Evolutionary conservation across 2,888 invertebrate species (phyloP).

Genomic region (Epicampocera succincta): DNA sequence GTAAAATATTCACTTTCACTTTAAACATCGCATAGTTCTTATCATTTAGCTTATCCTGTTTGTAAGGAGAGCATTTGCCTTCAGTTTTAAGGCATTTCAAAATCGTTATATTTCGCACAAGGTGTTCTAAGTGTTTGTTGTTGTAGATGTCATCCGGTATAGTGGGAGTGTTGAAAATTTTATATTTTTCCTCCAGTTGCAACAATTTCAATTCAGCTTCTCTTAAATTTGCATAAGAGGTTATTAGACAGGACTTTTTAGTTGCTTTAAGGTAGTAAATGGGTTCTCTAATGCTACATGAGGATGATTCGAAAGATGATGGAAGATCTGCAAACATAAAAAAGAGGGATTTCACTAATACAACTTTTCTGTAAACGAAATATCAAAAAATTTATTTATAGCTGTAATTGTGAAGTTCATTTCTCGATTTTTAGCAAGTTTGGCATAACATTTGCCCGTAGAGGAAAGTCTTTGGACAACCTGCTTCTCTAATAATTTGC

Average conservation of each 20-base stretch:
- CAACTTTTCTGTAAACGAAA: not conserved
- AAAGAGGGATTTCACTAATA: no score
- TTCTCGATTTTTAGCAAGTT: no score
- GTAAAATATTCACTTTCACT: constrained; percentile 71
- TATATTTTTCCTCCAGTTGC: constrained; percentile 68
- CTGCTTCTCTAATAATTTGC: no score
- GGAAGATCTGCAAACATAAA: constrained; percentile 74
- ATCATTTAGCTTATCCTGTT: not conserved
- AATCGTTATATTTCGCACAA: constrained; percentile 41
- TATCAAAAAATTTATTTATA: not conserved
- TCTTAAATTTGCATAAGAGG: constrained; percentile 69
- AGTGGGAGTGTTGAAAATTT: constrained; percentile 71
- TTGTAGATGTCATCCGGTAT: constrained; percentile 45
- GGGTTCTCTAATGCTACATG: constrained; percentile 75
- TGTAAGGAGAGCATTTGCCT: constrained; percentile 10
- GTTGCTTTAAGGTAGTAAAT: constrained; percentile 74
- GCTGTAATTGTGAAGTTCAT: no score
- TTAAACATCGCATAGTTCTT: constrained; percentile 52
- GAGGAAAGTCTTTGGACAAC: no score
- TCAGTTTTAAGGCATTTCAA: constrained; percentile 14
- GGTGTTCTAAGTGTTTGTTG: constrained; percentile 2
- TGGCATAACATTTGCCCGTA: no score
- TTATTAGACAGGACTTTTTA: constrained; percentile 72
- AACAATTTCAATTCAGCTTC: constrained; percentile 67
- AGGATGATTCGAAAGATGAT: constrained; percentile 72